phyloP scores from a whole-genome alignment of 2,797 vertebrate species.

The Toxotes lorentzi region DNA sequence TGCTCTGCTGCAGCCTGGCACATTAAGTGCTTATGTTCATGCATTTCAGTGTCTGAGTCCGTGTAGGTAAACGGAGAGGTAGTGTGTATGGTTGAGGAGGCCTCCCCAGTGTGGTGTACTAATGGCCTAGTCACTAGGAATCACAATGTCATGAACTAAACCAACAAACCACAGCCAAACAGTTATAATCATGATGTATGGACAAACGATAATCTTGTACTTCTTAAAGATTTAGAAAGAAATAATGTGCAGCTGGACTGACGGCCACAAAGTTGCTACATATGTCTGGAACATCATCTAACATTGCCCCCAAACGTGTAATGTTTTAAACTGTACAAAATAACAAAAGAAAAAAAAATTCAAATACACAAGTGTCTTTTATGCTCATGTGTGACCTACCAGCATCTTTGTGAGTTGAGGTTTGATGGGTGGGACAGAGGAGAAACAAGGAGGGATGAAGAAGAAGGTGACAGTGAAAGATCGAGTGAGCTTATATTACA shows the following conservation, averaged over 20 bases:
- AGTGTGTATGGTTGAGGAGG: conserved; percentile 80
- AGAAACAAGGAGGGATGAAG: conserved; percentile 11
- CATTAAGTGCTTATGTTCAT: conserved; percentile 60
- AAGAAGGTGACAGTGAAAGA: conserved; percentile 29
- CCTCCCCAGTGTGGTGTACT: conserved; percentile 80
- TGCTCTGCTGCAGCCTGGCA: conserved; percentile 58
- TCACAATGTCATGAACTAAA: conserved; percentile 76
- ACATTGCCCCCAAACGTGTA: conserved; percentile 38
- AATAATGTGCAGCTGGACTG: conserved; percentile 54
- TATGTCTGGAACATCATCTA: conserved; percentile 68
- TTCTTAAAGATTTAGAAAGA: conserved; percentile 48
- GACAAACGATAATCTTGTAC: conserved; percentile 59
- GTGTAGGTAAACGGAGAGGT: conserved; percentile 78
- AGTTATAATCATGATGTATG: conserved; percentile 66
- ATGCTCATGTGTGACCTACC: conserved; percentile 48
- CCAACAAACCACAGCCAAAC: conserved; percentile 73
- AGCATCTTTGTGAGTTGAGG: conserved; percentile 61
- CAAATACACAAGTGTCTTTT: conserved; percentile 53
- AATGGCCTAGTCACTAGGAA: conserved; percentile 81
- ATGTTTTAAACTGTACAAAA: conserved; percentile 63
- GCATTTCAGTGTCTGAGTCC: conserved; percentile 61
- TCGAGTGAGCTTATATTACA: conserved; percentile 57
- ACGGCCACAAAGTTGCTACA: conserved; percentile 81
- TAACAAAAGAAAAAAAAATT: conserved; percentile 19
- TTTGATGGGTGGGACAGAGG: conserved; percentile 33